Base-by-base conservation (phyloP, 35 echinoderm and acorn worm genomes). In the Heliocidaris tuberculata region DNA sequence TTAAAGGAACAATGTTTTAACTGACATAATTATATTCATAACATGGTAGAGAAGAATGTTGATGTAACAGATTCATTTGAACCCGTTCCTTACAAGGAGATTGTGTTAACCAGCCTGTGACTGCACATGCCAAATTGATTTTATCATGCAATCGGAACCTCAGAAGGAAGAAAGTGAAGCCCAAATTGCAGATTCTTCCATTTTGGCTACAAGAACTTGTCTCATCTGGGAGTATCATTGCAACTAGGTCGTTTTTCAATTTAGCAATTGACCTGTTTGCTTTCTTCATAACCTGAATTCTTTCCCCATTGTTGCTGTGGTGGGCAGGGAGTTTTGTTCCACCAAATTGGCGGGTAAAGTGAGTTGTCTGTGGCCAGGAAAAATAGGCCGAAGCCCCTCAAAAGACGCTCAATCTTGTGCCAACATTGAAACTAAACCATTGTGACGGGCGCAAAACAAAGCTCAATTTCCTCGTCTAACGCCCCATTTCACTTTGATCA, bases 381-480 rank as follows among this genome's bases (percentile, higher is more conserved):
- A 89, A 89, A 48, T 89, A 48, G 31, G 87, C 87, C 87, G 47
- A 89, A 89, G 87, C 87, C 47, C 47, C 87, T 48, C 3, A 32
- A 89, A 89, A 89, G 87, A 89, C 87, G 19, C 87, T 89, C 31
- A 89, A 89, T 89, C 87, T 42, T 89, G 31, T 42, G 32, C 87
- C 87, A 16, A 89, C 87, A 49, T 93, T 93, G 91, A 93, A 93
- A 93, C 50, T 52, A 93, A 93, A 93, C 21, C 91, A 31, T 52
- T 93, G 91, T 93, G 91, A 93, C 91, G 48, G 47, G 31, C 13
- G 50, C 91, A 93, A 93, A 93, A 93, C 91, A 93, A 93, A 93
- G 91, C 91, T 93, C 91, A 93, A 93, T 93, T 93, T 93, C 91
- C 91, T 52, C 50, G n/a, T 59, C 50, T 59, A 49, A 59, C 91